phyloP scores from a whole-genome alignment of 1,140 invertebrate species.

The Temnothorax longispinosus region DNA sequence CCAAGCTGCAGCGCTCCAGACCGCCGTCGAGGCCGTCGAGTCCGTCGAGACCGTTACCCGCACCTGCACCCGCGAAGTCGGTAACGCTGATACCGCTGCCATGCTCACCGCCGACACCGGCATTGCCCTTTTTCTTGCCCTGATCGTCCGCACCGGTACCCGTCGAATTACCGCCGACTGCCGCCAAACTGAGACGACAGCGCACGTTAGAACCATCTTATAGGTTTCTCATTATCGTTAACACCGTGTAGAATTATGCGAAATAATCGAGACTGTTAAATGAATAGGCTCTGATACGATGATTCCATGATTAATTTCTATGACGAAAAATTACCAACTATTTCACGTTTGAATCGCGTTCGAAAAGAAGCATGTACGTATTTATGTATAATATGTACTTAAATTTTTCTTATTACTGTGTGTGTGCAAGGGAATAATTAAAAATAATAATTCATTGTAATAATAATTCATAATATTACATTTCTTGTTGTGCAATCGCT shows the following conservation, averaged over 20 bases:
- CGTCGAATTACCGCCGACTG: conserved; percentile 79
- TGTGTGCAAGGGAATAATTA: neutral
- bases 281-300: neutral
- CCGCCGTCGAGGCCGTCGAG: conserved; percentile 78
- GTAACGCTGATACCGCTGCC: conserved; percentile 69
- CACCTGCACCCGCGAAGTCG: conserved; percentile 68
- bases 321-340: neutral
- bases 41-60: conserved; percentile 81
- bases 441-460: neutral
- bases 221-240: neutral
- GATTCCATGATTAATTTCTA: neutral
- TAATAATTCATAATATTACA: too few relatives aligned
- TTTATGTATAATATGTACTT: neutral
- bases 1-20: conserved; percentile 91
- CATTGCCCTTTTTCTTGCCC: conserved; percentile 75
- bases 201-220: neutral
- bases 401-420: neutral
- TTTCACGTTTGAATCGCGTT: neutral
- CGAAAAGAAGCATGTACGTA: neutral
- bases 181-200: conserved; percentile 80
- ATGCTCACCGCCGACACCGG: conserved; percentile 69
- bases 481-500: neutral
- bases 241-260: neutral
- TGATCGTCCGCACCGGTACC: conserved; percentile 74
- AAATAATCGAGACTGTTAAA: neutral